Evolutionary conservation across 2,113 vertebrate species (phyloP).

Genomic region (Rhinoderma darwinii): DNA sequence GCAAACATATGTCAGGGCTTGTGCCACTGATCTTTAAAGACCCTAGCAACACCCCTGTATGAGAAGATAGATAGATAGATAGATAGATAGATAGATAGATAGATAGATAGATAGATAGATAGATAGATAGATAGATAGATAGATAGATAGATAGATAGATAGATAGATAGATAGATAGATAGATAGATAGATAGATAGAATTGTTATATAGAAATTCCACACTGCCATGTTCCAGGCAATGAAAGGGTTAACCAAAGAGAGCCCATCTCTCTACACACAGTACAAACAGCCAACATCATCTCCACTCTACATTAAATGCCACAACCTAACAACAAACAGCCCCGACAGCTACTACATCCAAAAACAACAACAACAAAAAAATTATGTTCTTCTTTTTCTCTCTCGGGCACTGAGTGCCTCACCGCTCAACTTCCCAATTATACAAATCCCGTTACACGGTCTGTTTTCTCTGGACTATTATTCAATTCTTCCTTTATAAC

Average conservation of each 20-base stretch:
- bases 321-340: background rate
- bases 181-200: background rate
- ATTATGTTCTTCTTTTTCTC: background rate
- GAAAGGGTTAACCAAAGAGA: background rate
- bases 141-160: background rate
- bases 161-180: background rate
- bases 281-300: background rate
- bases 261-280: background rate
- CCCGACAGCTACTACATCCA: background rate
- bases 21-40: too few relatives aligned
- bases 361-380: background rate
- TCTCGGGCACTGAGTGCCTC: background rate
- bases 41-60: too few relatives aligned
- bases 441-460: constrained; percentile 11
- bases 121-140: background rate
- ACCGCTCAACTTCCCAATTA: constrained; percentile 5
- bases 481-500: background rate
- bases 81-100: background rate
- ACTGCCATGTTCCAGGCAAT: too few relatives aligned
- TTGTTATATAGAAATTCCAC: background rate
- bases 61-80: constrained; percentile 1
- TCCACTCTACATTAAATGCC: background rate
- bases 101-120: constrained; percentile 7
- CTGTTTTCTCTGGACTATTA: background rate
- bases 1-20: too few relatives aligned